Evolutionary conservation across 2,113 vertebrate species (phyloP).

Genomic region (Chionomys nivalis): DNA sequence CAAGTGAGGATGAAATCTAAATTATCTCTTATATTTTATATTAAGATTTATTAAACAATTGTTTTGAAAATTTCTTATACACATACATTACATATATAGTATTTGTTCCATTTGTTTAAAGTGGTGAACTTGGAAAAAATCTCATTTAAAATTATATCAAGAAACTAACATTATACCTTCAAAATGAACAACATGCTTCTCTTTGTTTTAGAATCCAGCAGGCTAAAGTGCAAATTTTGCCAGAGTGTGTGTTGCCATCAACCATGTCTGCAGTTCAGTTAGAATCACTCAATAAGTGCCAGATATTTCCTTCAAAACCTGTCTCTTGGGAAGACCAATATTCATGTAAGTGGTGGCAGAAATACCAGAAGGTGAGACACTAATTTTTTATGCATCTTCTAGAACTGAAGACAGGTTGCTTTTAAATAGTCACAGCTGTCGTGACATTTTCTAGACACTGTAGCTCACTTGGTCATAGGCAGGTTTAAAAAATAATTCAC

Average conservation of each 20-base stretch:
- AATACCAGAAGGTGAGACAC: slow-evolving; percentile 92
- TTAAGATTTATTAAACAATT: neutral
- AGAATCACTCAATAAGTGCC: slow-evolving; percentile 88
- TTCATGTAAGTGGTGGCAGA: slow-evolving; percentile 89
- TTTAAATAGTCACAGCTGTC: neutral
- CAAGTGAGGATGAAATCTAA: neutral
- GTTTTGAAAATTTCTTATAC: neutral
- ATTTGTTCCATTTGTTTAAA: neutral
- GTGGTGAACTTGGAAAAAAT: neutral
- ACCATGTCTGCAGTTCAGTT: slow-evolving; percentile 93
- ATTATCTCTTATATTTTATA: slow-evolving; percentile 12
- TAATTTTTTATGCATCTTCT: neutral
- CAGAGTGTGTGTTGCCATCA: slow-evolving; percentile 93
- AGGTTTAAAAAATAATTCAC: neutral
- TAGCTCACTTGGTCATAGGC: neutral
- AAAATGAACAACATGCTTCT: slow-evolving; percentile 11
- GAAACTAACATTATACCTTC: neutral
- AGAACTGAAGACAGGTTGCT: neutral
- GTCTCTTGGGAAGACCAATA: slow-evolving; percentile 86
- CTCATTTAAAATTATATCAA: neutral
- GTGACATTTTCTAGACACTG: slow-evolving; percentile 10
- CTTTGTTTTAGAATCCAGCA: slow-evolving; percentile 92
- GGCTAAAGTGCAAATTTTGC: slow-evolving; percentile 97
- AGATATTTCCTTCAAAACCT: slow-evolving; percentile 88
- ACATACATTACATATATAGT: neutral